These are phyloP conservation scores for Diadromus collaris DNA, from an alignment of 2,888 invertebrate genomes.

Conservation along the genomic window DNA sequence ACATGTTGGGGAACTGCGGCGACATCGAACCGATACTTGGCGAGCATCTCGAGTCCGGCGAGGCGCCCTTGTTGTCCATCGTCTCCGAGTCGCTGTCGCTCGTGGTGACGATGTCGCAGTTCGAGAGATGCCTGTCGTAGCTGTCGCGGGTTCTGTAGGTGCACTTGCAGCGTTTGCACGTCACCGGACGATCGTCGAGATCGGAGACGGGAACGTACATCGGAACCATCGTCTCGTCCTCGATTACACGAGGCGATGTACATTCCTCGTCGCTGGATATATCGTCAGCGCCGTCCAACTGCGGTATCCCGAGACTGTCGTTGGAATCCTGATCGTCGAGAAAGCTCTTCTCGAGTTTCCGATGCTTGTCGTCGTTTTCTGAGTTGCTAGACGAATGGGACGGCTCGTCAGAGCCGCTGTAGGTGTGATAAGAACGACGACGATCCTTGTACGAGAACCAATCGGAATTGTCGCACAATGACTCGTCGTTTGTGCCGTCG, in stretches of 20 bases:
- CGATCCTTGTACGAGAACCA: conserved; percentile 56
- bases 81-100: conserved; percentile 92
- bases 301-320: conserved; percentile 81
- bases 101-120: conserved; percentile 89
- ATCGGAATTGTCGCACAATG: conserved; percentile 62
- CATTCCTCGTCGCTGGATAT: conserved; percentile 81
- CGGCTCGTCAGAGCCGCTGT: conserved; percentile 40
- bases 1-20: conserved; percentile 75
- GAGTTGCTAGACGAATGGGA: background rate
- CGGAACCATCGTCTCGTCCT: conserved; percentile 66
- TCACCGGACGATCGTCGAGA: conserved; percentile 87
- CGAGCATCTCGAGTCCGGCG: conserved; percentile 75
- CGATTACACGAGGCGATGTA: conserved; percentile 63
- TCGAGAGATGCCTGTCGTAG: conserved; percentile 89
- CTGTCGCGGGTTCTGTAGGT: conserved; percentile 92
- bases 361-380: background rate
- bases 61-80: conserved; percentile 75
- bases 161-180: conserved; percentile 93
- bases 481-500: conserved; percentile 66
- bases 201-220: conserved; percentile 76
- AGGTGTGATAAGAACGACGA: conserved; percentile 37
- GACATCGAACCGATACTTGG: conserved; percentile 71
- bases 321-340: conserved; percentile 61
- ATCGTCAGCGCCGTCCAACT: conserved; percentile 87
- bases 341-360: conserved; percentile 23